phyloP scores from a whole-genome alignment of 2,888 invertebrate species.

The Ischnura elegans region DNA sequence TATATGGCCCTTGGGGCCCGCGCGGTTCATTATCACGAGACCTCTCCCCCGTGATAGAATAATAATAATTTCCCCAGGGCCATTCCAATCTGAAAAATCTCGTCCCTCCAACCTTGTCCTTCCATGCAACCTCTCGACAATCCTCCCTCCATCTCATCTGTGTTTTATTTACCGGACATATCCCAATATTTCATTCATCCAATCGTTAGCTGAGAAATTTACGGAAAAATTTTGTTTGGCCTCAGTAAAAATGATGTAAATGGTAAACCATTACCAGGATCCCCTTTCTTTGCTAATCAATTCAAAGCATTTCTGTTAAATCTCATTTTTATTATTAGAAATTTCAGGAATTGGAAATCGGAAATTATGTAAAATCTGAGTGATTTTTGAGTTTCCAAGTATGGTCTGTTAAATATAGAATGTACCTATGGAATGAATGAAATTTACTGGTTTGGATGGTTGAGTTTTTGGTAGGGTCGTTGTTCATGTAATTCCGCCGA shows the following conservation, averaged over 20 bases:
- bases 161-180: background rate
- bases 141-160: background rate
- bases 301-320: no score
- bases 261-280: background rate
- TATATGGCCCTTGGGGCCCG: constrained; percentile 30
- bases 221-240: background rate
- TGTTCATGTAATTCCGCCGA: no score
- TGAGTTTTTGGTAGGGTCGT: no score
- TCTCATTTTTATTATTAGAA: no score
- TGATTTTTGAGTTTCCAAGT: no score
- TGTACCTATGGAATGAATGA: no score
- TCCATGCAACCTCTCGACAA: background rate
- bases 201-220: background rate
- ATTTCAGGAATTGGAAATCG: no score
- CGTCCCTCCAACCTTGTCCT: background rate
- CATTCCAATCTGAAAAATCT: background rate
- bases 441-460: no score
- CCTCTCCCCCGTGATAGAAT: constrained; percentile 49
- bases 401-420: no score
- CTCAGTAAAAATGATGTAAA: background rate
- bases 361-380: no score
- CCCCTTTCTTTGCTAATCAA: background rate
- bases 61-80: constrained; percentile 57
- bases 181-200: background rate
- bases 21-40: constrained; percentile 61